Base-by-base conservation (phyloP, 2,113 vertebrate genomes). In the Oxyruncus cristatus region DNA sequence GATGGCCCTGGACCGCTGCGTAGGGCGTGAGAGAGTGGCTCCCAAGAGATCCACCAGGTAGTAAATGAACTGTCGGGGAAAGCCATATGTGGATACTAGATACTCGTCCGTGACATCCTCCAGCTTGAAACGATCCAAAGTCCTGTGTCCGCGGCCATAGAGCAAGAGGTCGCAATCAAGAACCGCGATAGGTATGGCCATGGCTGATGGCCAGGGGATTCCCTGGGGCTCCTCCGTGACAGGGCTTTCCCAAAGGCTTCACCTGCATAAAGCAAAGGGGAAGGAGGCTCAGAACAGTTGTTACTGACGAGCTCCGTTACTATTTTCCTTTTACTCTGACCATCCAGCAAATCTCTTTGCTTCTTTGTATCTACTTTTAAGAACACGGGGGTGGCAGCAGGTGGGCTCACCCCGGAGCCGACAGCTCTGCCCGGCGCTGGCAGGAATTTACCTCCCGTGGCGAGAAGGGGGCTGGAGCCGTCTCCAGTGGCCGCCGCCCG, bases 91-190 rank as follows among this genome's bases (percentile, higher is more conserved):
- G 22, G 98, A 98, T 59, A 99, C 96, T 37, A 99, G 98, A 68
- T 99, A 99, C 37, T 98, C 96, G 89, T 99, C 99, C 0, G 99
- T 99, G 47, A 99, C 99, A 20, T 98, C 98, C 39, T 99, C 98
- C 88, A 99, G 97, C 80, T 99, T 98, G 96, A 99, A 99, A 42
- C 99, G 98, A 96, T 99, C 99, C 94, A 99, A 93, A 3, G 99
- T 99, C 91, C 99, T 98, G 74, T 99, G 99, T 9, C 99, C 99
- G 41, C 99, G 98, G 47, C 99, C 99, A 7, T 99, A 99, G 3
- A 99, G 97, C 91, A 99, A 86, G n/a, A 99, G 98, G 84, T 99
- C 99, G 75, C 99, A 99, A 96, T 99, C 99, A 75, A 99, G 97
- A 72, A 99, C 97, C 3, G 99, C 99, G 65, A 99, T 98, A 30